phyloP scores from a whole-genome alignment of 2,113 vertebrate genomes.

The Ascaphus truei region DNA sequence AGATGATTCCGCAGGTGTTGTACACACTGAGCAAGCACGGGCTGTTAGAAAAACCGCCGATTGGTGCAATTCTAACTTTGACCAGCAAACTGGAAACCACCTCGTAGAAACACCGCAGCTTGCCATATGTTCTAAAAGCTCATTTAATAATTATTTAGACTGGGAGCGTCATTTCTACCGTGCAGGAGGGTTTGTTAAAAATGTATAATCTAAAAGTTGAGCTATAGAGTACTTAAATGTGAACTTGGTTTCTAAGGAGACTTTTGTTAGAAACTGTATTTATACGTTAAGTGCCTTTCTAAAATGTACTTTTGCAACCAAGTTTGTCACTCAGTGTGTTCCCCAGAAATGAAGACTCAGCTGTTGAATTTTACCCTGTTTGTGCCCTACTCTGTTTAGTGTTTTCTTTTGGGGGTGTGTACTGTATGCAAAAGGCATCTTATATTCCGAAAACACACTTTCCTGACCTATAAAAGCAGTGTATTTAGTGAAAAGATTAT shows the following conservation, averaged over 20 bases:
- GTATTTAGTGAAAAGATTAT: too few relatives aligned
- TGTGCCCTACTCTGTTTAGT: too few relatives aligned
- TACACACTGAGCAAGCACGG: too few relatives aligned
- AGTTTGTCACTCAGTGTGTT: slow-evolving; percentile 42
- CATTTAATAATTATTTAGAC: neutral
- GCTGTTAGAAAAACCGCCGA: neutral
- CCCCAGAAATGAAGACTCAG: too few relatives aligned
- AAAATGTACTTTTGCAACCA: slow-evolving; percentile 34
- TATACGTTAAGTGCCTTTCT: slow-evolving; percentile 36
- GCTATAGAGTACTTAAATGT: neutral
- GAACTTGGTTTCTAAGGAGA: neutral
- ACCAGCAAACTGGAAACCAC: too few relatives aligned
- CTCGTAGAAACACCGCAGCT: neutral
- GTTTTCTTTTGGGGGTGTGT: too few relatives aligned
- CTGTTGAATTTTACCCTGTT: too few relatives aligned
- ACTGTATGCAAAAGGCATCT: too few relatives aligned
- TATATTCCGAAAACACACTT: too few relatives aligned
- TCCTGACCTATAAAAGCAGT: too few relatives aligned
- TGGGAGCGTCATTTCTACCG: slow-evolving; percentile 21
- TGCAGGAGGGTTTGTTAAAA: too few relatives aligned
- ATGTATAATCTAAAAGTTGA: neutral
- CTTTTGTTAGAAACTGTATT: slow-evolving; percentile 33
- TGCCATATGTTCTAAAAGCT: neutral
- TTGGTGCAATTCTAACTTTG: neutral
- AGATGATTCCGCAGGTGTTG: neutral